A percentile compares a stretch with the other conserved stretches of the same genome.
Conservation (phyloP, 2,888 invertebrate species). For the Biston stratarius region DNA sequence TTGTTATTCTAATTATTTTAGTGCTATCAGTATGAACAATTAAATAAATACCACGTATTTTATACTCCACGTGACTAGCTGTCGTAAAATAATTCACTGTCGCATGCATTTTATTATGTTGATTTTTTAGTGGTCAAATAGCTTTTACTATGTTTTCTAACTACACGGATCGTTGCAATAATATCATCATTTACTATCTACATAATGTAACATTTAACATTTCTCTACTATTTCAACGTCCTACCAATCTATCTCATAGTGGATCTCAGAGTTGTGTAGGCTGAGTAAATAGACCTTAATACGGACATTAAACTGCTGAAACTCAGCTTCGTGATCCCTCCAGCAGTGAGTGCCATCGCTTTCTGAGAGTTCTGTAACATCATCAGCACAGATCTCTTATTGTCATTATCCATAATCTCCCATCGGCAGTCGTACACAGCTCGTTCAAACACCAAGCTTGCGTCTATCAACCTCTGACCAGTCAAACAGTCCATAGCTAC, state of each 20-base stretch:
- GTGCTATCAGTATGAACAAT: too few species aligned
- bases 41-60: neutral
- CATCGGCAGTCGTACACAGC: constrained; percentile 60
- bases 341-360: constrained; percentile 56
- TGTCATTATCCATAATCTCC: constrained; percentile 56
- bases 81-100: neutral
- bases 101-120: too few species aligned
- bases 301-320: constrained; percentile 55
- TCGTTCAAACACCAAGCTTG: constrained; percentile 50
- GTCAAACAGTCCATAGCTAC: constrained; percentile 59
- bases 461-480: constrained; percentile 59
- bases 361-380: constrained; percentile 59
- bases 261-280: constrained; percentile 57
- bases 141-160: too few species aligned
- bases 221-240: too few species aligned
- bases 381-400: constrained; percentile 55
- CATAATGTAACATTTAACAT: too few species aligned
- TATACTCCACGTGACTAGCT: neutral
- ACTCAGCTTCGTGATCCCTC: constrained; percentile 54
- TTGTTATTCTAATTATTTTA: too few species aligned
- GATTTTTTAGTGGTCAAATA: too few species aligned
- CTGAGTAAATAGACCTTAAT: constrained; percentile 54
- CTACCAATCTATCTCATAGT: constrained; percentile 45
- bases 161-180: too few species aligned
- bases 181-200: too few species aligned